phyloP scores from a whole-genome alignment of 2,113 vertebrate species.

The Seriola rivoliana region DNA sequence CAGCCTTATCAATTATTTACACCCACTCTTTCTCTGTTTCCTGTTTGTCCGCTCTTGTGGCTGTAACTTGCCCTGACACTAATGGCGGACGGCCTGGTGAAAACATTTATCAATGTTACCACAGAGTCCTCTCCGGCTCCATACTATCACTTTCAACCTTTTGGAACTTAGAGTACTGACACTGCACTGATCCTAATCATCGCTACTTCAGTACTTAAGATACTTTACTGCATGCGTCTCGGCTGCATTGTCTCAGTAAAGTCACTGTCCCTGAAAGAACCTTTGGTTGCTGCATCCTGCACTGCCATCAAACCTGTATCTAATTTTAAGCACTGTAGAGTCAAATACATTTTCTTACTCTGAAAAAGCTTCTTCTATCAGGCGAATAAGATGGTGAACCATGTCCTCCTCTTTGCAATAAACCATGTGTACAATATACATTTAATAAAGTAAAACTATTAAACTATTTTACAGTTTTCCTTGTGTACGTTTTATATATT shows the following conservation, averaged over 20 bases:
- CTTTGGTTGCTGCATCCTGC: conserved; percentile 24
- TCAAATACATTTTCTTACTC: background rate
- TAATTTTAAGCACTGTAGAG: background rate
- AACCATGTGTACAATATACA: background rate
- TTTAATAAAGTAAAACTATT: no score
- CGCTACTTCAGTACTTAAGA: conserved; percentile 18
- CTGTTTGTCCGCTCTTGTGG: conserved; percentile 80
- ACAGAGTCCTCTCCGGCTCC: conserved; percentile 67
- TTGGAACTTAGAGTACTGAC: conserved; percentile 67
- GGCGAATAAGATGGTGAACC: background rate
- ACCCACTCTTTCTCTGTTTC: conserved; percentile 78
- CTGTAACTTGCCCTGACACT: conserved; percentile 82
- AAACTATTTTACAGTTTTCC: no score
- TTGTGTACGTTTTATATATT: no score
- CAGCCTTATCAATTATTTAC: conserved; percentile 88
- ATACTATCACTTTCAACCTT: conserved; percentile 73
- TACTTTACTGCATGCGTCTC: conserved; percentile 43
- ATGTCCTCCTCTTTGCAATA: background rate
- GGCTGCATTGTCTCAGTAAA: conserved; percentile 34
- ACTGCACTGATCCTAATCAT: conserved; percentile 74
- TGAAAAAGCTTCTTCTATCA: background rate
- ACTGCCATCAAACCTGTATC: background rate
- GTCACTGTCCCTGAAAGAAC: conserved; percentile 45
- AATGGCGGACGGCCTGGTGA: conserved; percentile 74
- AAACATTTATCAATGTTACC: conserved; percentile 82